Evolutionary conservation across 2,113 vertebrate species (phyloP).

Genomic region (Climacteris rufus): DNA sequence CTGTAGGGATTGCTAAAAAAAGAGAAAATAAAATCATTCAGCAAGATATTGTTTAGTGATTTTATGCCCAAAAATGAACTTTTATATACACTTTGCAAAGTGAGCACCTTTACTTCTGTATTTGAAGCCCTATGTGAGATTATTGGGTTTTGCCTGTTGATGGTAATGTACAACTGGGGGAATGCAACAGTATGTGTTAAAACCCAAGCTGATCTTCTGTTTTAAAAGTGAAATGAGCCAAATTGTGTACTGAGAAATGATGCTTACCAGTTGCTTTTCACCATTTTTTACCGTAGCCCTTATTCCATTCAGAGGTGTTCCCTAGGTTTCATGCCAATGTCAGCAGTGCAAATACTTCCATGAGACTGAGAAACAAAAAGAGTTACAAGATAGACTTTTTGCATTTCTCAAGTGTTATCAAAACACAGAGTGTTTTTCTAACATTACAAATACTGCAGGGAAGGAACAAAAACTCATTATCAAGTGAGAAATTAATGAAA

Average conservation of each 20-base stretch:
- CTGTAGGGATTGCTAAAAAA: not conserved
- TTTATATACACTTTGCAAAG: rapidly evolving
- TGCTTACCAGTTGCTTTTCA: not conserved
- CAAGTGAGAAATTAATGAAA: not conserved
- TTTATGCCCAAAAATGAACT: not conserved
- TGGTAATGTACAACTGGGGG: not conserved
- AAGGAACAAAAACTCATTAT: not conserved
- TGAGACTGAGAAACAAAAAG: not conserved
- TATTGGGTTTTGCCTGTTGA: not conserved
- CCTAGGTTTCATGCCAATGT: not conserved
- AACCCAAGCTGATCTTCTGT: not conserved
- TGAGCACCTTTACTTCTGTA: not conserved
- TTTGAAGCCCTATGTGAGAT: not conserved
- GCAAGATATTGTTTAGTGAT: not conserved
- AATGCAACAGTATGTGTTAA: not conserved
- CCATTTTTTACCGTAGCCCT: not conserved
- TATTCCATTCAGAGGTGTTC: not conserved
- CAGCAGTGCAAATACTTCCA: not conserved
- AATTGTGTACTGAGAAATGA: rapidly evolving
- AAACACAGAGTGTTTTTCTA: not conserved
- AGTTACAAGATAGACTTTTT: not conserved
- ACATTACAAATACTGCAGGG: not conserved
- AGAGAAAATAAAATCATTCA: not conserved
- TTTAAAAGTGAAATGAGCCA: not conserved
- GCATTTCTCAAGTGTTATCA: not conserved